phyloP scores from a whole-genome alignment of 2,113 vertebrate genomes.

The Hypanus sabinus region DNA sequence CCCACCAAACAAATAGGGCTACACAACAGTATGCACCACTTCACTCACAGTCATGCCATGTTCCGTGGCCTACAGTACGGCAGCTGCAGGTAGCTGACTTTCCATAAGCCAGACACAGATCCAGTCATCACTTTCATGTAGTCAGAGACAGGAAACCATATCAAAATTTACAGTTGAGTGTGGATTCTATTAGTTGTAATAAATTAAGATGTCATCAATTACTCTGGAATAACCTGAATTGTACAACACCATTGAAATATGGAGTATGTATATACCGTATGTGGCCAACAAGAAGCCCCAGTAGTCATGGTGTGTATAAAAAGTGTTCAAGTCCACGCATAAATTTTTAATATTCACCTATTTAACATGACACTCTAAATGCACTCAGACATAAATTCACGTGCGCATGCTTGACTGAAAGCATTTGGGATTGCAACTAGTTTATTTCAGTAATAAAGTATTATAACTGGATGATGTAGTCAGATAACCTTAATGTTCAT shows the following conservation, averaged over 20 bases:
- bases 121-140: background rate
- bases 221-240: background rate
- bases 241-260: background rate
- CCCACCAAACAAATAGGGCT: background rate
- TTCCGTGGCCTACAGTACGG: no score
- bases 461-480: background rate
- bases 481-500: background rate
- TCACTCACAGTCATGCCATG: no score
- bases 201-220: background rate
- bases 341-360: no score
- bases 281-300: no score
- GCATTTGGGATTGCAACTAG: background rate
- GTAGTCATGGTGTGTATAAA: no score
- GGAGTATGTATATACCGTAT: no score
- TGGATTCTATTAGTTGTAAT: background rate
- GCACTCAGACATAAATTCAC: no score
- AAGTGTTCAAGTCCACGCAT: no score
- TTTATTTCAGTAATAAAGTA: background rate
- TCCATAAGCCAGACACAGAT: background rate
- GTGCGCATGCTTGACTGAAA: no score
- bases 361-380: no score
- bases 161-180: background rate
- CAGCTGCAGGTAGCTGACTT: background rate
- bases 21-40: background rate
- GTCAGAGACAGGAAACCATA: no score